phyloP scores from a whole-genome alignment of 2,888 invertebrate genomes.

The Mythimna albipuncta region DNA sequence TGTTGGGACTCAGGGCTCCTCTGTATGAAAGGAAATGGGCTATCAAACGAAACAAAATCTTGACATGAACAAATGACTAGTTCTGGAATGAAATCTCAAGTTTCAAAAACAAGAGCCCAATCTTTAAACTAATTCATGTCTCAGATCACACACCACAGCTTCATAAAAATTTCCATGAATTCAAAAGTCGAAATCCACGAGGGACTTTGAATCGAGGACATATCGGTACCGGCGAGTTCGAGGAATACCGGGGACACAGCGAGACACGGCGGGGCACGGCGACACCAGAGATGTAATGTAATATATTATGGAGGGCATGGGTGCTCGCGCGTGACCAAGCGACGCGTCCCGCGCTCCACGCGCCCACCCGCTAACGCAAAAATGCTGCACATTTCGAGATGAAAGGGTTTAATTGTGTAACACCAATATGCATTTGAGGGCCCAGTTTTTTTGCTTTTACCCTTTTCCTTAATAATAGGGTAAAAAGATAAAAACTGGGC shows the following conservation, averaged over 20 bases:
- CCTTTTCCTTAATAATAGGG: too few species aligned
- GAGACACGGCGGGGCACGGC: background rate
- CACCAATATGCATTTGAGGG: background rate
- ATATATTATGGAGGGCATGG: conserved; percentile 60
- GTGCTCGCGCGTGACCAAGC: conserved; percentile 55
- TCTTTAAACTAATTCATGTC: background rate
- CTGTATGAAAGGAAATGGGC: too few species aligned
- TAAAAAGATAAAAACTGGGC: background rate
- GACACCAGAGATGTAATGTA: conserved; percentile 35
- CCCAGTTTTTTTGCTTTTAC: too few species aligned
- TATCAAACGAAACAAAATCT: background rate
- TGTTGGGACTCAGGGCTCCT: too few species aligned
- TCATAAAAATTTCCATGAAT: conserved; percentile 40
- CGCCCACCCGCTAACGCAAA: conserved; percentile 2
- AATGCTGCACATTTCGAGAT: conserved; percentile 23
- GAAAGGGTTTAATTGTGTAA: conserved; percentile 18
- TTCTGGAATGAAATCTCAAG: background rate
- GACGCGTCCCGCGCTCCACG: conserved; percentile 16
- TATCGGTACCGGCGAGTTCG: conserved; percentile 54
- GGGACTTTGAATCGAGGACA: conserved; percentile 52
- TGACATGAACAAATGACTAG: background rate
- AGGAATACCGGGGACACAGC: conserved; percentile 42
- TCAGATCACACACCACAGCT: background rate
- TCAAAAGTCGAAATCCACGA: conserved; percentile 19
- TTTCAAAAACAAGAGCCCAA: background rate